Evolutionary conservation across 2,888 invertebrate species (phyloP).

Genomic region (Leptopterna dolabrata): DNA sequence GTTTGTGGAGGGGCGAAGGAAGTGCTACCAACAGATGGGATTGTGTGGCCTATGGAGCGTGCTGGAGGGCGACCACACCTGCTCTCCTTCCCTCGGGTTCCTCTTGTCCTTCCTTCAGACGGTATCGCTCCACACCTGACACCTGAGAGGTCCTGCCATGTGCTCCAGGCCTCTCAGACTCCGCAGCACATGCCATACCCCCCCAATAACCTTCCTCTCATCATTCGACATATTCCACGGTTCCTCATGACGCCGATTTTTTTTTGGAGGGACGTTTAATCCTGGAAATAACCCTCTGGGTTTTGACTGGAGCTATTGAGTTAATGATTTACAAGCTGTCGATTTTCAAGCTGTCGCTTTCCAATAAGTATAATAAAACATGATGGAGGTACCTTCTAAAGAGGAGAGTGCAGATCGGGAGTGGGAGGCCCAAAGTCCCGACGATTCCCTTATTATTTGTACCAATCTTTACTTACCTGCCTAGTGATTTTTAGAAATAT

Average conservation of each 20-base stretch:
- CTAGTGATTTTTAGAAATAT: no score
- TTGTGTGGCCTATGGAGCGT: constrained; percentile 53
- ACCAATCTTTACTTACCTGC: no score
- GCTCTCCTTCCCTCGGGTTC: background rate
- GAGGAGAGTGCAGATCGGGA: background rate
- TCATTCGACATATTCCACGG: background rate
- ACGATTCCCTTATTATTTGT: no score
- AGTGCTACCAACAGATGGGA: constrained; percentile 51
- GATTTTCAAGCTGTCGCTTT: background rate
- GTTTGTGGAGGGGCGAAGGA: background rate
- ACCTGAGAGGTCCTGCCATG: constrained; percentile 34
- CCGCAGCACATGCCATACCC: constrained; percentile 33
- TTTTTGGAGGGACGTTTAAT: background rate
- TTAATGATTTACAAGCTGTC: background rate
- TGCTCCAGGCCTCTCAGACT: constrained; percentile 11
- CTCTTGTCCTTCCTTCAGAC: background rate
- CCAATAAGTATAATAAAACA: background rate
- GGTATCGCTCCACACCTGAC: constrained; percentile 55
- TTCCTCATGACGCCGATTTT: constrained; percentile 7
- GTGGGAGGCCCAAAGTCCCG: background rate
- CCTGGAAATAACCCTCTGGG: background rate
- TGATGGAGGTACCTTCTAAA: background rate
- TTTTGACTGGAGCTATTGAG: background rate
- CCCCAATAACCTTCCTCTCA: background rate
- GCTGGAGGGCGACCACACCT: constrained; percentile 33